Base-by-base conservation (phyloP, 2,888 invertebrate genomes). In the Heterodera filipjevi region DNA sequence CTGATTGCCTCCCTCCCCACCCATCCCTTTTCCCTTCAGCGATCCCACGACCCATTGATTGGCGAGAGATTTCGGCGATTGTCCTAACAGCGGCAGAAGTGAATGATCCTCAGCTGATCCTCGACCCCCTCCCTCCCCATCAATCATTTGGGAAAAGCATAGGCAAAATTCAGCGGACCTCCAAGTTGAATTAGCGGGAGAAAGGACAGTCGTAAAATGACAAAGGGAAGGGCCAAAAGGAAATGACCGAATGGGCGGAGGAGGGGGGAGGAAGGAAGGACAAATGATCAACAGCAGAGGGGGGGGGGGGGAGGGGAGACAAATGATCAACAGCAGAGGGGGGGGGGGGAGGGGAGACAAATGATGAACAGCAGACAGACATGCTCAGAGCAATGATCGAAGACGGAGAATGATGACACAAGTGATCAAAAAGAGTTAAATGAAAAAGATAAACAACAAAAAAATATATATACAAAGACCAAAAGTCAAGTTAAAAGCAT, bases 41-140 rank as follows among this genome's bases (percentile, higher is more conserved):
- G 53, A 53, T n/a, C 59, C 59, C 33, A 14, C 68, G 35, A 68
- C 35, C 33, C 33, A 68, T 35, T 68, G 68, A 68, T 68, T 68
- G 68, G 68, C 32, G 68, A 68, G 68, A n/a, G 27, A 68, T 32
- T 32, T 32, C 35, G 19, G 33, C 19, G 68, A 68, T 68, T 68
- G 30, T 68, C 16, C 33, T 19, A 49, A 16, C 8, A 19, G 12
- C 33, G 33, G 33, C 33, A 68, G 68, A n/a, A 44, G 44, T 12
- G 12, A n/a, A 10, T 12, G 39, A 39, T 59, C n/a, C 59, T 27
- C 59, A 59, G 59, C 59, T 59, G 59, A 59, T 59, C 59, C 59
- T 27, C 10, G 59, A 59, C 22, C 27, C 22, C 27, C 59, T 8
- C 19, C 22, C 19, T 27, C 59, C 22, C 59, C 59, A 59, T 59